phyloP scores from a whole-genome alignment of 1,140 invertebrate genomes.

The Laodelphax striatellus region DNA sequence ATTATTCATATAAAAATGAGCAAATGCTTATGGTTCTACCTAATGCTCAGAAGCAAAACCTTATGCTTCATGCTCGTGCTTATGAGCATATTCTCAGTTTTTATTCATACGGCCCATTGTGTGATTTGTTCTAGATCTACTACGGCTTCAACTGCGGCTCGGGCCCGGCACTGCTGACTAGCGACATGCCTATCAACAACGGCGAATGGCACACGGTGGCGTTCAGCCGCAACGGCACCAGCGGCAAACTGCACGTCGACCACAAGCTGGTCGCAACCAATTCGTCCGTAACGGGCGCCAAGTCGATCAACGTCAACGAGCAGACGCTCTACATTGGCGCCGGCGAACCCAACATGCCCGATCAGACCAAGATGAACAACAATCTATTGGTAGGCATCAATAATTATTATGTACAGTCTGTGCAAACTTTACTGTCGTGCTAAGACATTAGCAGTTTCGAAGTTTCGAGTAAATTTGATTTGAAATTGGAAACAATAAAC shows the following conservation, averaged over 20 bases:
- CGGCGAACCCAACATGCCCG: conserved; percentile 10
- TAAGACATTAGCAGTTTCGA: too few species aligned
- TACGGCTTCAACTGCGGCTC: conserved; percentile 64
- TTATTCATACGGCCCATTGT: too few species aligned
- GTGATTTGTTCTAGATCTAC: conserved; percentile 35
- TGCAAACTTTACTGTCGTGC: too few species aligned
- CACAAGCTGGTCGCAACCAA: conserved; percentile 40
- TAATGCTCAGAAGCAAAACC: too few species aligned
- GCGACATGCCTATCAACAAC: conserved; percentile 55
- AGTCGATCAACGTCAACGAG: conserved; percentile 44
- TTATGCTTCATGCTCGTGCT: too few species aligned
- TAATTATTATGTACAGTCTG: too few species aligned
- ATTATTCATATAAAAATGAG: too few species aligned
- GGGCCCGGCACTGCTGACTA: conserved; percentile 45
- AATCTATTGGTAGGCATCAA: too few species aligned
- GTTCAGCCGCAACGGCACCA: conserved; percentile 41
- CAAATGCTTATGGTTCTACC: too few species aligned
- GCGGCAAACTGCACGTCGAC: conserved; percentile 58
- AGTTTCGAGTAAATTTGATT: too few species aligned
- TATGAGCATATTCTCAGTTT: too few species aligned
- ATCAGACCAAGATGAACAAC: conserved; percentile 6
- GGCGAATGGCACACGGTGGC: conserved; percentile 73
- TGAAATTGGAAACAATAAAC: too few species aligned
- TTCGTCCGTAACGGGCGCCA: conserved; percentile 39
- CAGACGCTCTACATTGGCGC: conserved; percentile 75